A percentile compares a stretch with the other conserved stretches of the same genome.
Evolutionary conservation across 92 coral and sea anemone species (phyloP).

Genomic region (Chrysogorgia sp.): DNA sequence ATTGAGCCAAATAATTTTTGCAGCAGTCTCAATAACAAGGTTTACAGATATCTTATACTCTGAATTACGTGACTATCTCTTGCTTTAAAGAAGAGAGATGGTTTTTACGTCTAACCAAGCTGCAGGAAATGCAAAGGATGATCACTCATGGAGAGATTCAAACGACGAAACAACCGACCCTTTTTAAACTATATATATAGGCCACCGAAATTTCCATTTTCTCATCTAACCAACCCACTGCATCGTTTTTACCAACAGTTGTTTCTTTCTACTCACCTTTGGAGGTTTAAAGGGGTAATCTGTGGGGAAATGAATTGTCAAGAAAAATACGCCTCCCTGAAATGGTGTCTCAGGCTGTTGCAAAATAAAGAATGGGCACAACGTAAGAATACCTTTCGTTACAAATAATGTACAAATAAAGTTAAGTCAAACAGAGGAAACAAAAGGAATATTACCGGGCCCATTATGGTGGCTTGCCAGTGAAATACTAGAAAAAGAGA

Average conservation of each 20-base stretch:
- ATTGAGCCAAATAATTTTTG: too few relatives aligned
- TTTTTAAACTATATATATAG: too few relatives aligned
- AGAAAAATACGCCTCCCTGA: constrained; percentile 99
- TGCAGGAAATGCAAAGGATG: too few relatives aligned
- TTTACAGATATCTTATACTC: too few relatives aligned
- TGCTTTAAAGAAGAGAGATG: too few relatives aligned
- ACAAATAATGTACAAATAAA: constrained; percentile 26
- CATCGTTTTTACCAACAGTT: neutral
- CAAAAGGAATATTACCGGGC: constrained; percentile 78
- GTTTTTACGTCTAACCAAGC: too few relatives aligned
- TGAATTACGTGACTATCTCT: too few relatives aligned
- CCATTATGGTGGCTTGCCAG: constrained; percentile 99
- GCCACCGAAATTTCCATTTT: too few relatives aligned
- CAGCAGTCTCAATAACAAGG: too few relatives aligned
- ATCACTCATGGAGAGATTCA: too few relatives aligned
- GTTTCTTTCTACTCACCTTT: constrained; percentile 73
- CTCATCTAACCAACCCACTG: neutral
- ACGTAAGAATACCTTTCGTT: neutral
- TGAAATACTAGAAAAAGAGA: constrained; percentile 76
- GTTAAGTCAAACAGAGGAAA: neutral
- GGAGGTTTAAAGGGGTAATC: constrained; percentile 99
- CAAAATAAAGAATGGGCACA: neutral
- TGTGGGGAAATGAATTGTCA: constrained; percentile 97
- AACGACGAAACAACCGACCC: too few relatives aligned
- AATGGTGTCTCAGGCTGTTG: constrained; percentile 99